These are phyloP conservation scores for Sinocyclocheilus rhinocerous DNA, from an alignment of 2,113 vertebrate genomes.

Conservation along the genomic window DNA sequence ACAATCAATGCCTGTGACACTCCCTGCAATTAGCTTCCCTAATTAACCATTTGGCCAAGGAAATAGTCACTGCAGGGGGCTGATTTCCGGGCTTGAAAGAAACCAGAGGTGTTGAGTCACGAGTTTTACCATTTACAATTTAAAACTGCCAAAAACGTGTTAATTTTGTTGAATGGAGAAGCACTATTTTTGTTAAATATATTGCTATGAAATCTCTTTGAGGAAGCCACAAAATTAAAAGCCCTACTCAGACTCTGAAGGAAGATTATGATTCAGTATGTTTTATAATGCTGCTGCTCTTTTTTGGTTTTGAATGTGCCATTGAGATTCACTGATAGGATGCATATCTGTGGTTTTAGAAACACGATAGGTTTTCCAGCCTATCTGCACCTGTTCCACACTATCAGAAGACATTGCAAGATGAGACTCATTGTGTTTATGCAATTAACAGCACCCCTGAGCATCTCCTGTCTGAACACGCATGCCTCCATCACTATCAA, in stretches of 20 bases:
- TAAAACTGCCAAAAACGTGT: background rate
- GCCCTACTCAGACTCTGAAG: background rate
- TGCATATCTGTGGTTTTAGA: conserved; percentile 14
- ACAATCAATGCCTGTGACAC: conserved; percentile 47
- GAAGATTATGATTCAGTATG: background rate
- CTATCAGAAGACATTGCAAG: conserved; percentile 51
- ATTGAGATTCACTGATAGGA: background rate
- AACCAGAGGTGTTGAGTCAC: conserved; percentile 38
- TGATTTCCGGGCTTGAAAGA: conserved; percentile 22
- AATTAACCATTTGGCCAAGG: conserved; percentile 63
- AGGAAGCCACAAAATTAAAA: background rate
- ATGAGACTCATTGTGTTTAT: conserved; percentile 56
- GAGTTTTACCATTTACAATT: conserved; percentile 21
- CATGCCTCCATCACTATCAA: conserved; percentile 51
- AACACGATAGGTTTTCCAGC: background rate
- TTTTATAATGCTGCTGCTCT: background rate
- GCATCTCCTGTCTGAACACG: conserved; percentile 50
- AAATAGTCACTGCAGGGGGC: conserved; percentile 56
- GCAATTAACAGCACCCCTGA: conserved; percentile 43
- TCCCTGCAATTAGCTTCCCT: conserved; percentile 58
- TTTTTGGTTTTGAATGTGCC: background rate
- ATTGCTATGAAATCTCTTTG: background rate
- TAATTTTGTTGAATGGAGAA: background rate
- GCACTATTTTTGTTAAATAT: background rate
- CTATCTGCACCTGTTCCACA: conserved; percentile 30